Conservation (phyloP, 2,888 invertebrate species). For the Leucophenga maculata region DNA sequence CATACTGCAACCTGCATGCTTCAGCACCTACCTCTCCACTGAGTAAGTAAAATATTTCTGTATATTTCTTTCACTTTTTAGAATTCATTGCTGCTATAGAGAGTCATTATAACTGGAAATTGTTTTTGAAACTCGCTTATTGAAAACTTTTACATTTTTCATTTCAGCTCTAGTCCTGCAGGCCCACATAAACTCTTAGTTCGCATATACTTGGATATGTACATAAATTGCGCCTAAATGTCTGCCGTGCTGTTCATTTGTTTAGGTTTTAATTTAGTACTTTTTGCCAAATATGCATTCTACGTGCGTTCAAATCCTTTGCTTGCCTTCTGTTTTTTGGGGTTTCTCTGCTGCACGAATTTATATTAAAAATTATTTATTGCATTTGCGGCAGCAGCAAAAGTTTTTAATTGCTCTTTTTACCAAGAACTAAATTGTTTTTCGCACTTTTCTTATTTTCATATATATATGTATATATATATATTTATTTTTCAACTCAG, state of each 20-base stretch:
- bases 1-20: too few species aligned
- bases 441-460: slow-evolving; percentile 36
- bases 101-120: slow-evolving; percentile 10
- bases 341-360: slow-evolving; percentile 54
- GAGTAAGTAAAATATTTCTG: too few species aligned
- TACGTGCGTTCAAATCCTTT: slow-evolving; percentile 20
- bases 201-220: neutral
- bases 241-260: slow-evolving; percentile 36
- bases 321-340: slow-evolving; percentile 27
- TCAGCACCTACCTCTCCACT: too few species aligned
- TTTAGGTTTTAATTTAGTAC: slow-evolving; percentile 61
- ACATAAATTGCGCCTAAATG: slow-evolving; percentile 49
- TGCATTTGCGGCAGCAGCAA: slow-evolving; percentile 45
- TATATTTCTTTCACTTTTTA: too few species aligned
- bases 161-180: slow-evolving; percentile 22
- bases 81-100: too few species aligned
- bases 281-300: slow-evolving; percentile 30
- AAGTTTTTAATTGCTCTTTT: slow-evolving; percentile 30
- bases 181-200: slow-evolving; percentile 10
- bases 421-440: slow-evolving; percentile 40
- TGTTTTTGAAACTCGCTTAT: slow-evolving; percentile 51
- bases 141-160: slow-evolving; percentile 52
- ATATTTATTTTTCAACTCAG: slow-evolving; percentile 24
- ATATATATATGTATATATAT: too few species aligned
- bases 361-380: slow-evolving; percentile 65